phyloP scores from a whole-genome alignment of 2,797 vertebrate genomes.

The Nasua narica region DNA sequence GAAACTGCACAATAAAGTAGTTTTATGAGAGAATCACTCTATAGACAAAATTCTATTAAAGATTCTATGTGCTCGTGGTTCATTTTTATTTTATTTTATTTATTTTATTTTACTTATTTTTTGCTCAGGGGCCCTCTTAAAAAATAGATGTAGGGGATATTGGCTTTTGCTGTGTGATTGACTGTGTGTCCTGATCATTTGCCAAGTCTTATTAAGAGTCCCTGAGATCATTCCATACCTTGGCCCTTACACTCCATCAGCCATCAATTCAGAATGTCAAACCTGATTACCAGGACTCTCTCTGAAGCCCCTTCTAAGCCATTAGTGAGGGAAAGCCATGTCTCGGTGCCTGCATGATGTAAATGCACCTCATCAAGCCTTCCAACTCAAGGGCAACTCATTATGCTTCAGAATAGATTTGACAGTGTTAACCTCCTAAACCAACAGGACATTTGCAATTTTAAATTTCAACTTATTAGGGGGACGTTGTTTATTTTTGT shows the following conservation, averaged over 20 bases:
- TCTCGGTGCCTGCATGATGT: slow-evolving; percentile 36
- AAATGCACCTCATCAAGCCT: slow-evolving; percentile 6
- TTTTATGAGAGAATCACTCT: background rate
- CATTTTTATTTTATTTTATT: background rate
- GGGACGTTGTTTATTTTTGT: background rate
- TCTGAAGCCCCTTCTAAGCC: slow-evolving; percentile 70
- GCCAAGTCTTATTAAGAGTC: slow-evolving; percentile 80
- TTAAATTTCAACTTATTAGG: background rate
- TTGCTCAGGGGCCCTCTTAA: background rate
- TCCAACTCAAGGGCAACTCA: slow-evolving; percentile 15
- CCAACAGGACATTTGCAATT: background rate
- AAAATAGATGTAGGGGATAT: background rate
- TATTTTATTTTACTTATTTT: background rate
- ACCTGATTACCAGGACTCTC: slow-evolving; percentile 68
- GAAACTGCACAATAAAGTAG: background rate
- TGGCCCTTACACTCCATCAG: slow-evolving; percentile 78
- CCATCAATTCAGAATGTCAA: slow-evolving; percentile 77
- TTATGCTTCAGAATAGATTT: background rate
- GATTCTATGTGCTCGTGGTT: background rate
- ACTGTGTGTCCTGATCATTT: slow-evolving; percentile 68
- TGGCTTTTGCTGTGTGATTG: slow-evolving; percentile 55
- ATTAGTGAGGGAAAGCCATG: slow-evolving; percentile 71
- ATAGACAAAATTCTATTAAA: background rate
- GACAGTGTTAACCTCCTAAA: slow-evolving; percentile 4
- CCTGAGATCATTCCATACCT: slow-evolving; percentile 61